Conservation (phyloP, 30 jellyfish, hydroid and myxozoan species). For the Sanderia malayensis region DNA sequence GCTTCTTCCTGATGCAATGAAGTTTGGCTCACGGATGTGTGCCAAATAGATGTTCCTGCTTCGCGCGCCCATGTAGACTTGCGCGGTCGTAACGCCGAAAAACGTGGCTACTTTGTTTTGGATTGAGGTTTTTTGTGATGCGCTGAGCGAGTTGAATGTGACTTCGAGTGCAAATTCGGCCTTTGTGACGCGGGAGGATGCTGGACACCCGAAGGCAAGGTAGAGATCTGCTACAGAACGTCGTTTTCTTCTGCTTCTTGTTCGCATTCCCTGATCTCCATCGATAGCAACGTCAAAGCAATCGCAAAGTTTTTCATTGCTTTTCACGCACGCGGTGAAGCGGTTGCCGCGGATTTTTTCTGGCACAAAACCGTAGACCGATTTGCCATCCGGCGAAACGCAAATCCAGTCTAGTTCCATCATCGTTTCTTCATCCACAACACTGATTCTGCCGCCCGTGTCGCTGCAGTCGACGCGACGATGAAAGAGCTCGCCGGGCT, state of each 20-base stretch:
- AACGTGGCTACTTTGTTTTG: slow-evolving; percentile 10
- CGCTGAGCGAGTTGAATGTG: background rate
- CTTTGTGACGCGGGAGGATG: slow-evolving; percentile 13
- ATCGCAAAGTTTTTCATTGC: background rate
- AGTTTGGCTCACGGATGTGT: background rate
- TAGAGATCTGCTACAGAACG: background rate
- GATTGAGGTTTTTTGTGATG: background rate
- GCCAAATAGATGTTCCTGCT: slow-evolving; percentile 5
- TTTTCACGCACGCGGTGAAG: background rate
- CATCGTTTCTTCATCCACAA: background rate
- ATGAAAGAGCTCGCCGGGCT: background rate
- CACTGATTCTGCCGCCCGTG: background rate
- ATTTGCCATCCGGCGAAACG: background rate
- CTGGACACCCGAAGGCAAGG: background rate
- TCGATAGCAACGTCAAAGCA: background rate
- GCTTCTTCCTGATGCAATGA: slow-evolving; percentile 10
- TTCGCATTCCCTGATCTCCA: background rate
- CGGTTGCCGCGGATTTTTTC: background rate
- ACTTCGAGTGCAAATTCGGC: slow-evolving; percentile 5
- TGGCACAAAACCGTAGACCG: background rate
- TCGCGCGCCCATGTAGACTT: background rate
- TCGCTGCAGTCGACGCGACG: background rate
- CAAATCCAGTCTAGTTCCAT: background rate
- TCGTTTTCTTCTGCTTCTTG: background rate
- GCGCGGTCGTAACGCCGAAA: slow-evolving; percentile 9